These are phyloP conservation scores for Rhagophthalmus giganteus DNA, from an alignment of 2,888 invertebrate genomes.

Conservation along the genomic window DNA sequence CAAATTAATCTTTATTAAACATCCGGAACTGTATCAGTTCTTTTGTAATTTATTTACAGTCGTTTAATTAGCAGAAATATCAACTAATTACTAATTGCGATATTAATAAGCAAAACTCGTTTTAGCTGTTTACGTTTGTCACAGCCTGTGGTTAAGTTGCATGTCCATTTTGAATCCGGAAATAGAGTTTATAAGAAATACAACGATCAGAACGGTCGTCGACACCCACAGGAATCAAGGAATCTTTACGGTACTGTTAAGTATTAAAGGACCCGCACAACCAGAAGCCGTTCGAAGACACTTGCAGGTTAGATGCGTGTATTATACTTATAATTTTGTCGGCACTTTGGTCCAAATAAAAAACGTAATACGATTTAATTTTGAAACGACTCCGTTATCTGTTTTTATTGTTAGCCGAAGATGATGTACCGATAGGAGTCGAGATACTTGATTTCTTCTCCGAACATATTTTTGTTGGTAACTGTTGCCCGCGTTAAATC, in stretches of 20 bases:
- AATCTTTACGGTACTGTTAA: constrained; percentile 69
- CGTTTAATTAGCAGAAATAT: too few relatives aligned
- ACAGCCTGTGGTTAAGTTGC: constrained; percentile 45
- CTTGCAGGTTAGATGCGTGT: constrained; percentile 43
- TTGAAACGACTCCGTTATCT: neutral
- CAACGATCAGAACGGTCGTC: constrained; percentile 64
- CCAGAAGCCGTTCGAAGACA: constrained; percentile 50
- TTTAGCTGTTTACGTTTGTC: constrained; percentile 45
- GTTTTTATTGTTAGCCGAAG: too few relatives aligned
- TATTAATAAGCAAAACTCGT: too few relatives aligned
- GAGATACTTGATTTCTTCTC: neutral
- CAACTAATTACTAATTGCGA: neutral
- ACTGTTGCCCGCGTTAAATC: neutral
- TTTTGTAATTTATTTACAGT: too few relatives aligned
- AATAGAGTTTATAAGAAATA: constrained; percentile 49
- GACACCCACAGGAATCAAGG: constrained; percentile 76
- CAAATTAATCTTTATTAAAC: too few relatives aligned
- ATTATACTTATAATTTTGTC: neutral
- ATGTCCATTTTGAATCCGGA: constrained; percentile 49
- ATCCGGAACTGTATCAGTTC: too few relatives aligned
- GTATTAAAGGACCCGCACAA: constrained; percentile 60
- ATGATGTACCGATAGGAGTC: neutral
- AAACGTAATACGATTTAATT: neutral
- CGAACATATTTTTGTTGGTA: neutral
- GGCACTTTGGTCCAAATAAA: neutral